Evolutionary conservation across 2,113 vertebrate genomes (phyloP), one percentile per base, ranked within the genome.

Genomic region (Malurus alboscapulatus): DNA sequence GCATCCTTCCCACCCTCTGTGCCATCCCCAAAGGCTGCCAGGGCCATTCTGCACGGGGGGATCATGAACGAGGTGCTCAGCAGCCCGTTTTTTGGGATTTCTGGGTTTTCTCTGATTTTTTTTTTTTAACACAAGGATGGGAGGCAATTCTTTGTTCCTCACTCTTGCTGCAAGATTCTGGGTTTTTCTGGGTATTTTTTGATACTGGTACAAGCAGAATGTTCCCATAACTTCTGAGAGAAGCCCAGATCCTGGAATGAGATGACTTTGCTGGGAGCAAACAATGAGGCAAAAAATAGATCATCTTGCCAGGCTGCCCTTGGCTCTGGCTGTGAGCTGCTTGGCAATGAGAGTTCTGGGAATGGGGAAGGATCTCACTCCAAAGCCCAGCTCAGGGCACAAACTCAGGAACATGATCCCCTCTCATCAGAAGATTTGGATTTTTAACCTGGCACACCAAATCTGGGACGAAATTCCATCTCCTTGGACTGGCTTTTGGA

Each of bases 1-100:
- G 76, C n/a, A 2, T 34, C 96, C 87, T 82, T 45, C 81, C 66
- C 62, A 58, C 85, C 90, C 95, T 87, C 90, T 92, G 74, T 89
- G 71, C 88, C 71, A 68, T 63, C 80, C 73, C 17, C 18, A 66
- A 68, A 57, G 76, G 81, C 68, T 93, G 90, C 76, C 92, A 91
- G 85, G 69, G 59, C 81, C 57, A 18, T 87, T 69, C 73, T 81
- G 86, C 81, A 86, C 0, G 0, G 61, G 32, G 48, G 24, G 51
- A 17, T 91, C 16, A 8, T 32, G 55, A 13, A 5, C 51, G 27
- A 15, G 34, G 20, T 65, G 58, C 61, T 87, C 83, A 65, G 59
- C 78, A 67, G 74, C 77, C 71, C 77, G 42, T 16, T 53, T 17
- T 55, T 67, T 58, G 47, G n/a, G 0, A 0, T 17, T 38, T 38